Percentiles rank a stretch among this genome's conserved stretches.
phyloP scores from a whole-genome alignment of 2,888 invertebrate genomes.

The Daptonema setosum region DNA sequence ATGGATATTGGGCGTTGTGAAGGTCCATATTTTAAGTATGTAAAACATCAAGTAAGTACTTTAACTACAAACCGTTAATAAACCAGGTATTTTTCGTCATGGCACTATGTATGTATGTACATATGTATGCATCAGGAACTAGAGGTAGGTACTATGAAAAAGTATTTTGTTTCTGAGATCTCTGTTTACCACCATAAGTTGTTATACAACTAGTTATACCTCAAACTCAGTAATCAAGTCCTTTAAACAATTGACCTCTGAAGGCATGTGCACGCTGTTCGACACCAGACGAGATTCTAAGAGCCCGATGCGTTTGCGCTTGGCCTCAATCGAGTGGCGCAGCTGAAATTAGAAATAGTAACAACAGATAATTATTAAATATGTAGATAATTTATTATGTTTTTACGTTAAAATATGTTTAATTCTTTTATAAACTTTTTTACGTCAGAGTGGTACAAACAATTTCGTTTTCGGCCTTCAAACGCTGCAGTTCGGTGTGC shows the following conservation, averaged over 20 bases:
- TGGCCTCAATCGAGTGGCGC: not conserved
- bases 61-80: no score
- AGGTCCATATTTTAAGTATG: no score
- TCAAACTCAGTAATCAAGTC: not conserved
- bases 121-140: no score
- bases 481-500: not conserved
- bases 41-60: no score
- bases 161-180: no score
- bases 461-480: not conserved
- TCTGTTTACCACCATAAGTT: no score
- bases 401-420: not conserved
- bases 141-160: no score
- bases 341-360: not conserved
- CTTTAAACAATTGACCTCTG: not conserved
- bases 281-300: not conserved
- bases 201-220: no score
- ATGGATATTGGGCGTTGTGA: no score
- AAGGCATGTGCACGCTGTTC: not conserved
- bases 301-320: not conserved
- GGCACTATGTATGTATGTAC: no score
- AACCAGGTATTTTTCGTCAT: no score
- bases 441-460: not conserved
- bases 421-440: not conserved
- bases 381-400: not conserved
- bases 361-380: not conserved